Conservation (phyloP, 2,113 vertebrate species). For the Scomber scombrus region DNA sequence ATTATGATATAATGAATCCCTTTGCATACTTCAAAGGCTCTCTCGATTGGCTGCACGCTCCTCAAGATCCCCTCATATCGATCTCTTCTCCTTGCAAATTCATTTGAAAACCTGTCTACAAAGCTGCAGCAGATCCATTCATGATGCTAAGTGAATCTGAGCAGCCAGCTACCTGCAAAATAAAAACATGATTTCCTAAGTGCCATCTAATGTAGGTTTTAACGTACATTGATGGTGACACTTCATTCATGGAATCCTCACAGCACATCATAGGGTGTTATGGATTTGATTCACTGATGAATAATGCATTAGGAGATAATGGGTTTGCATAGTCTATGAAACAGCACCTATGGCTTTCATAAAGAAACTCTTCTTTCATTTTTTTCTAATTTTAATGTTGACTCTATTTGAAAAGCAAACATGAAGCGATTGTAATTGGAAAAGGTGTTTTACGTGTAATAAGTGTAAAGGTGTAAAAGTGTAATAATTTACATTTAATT, state of each 20-base stretch:
- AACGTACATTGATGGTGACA: constrained; percentile 56
- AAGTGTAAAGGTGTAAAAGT: background rate
- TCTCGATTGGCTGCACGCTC: constrained; percentile 20
- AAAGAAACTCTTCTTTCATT: constrained; percentile 23
- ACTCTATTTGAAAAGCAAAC: constrained; percentile 34
- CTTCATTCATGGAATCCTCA: constrained; percentile 46
- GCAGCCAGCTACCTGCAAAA: constrained; percentile 23
- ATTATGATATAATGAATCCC: constrained; percentile 24
- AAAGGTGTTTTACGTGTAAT: background rate
- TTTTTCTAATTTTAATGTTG: constrained; percentile 16
- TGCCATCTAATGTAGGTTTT: constrained; percentile 30
- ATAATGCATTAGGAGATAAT: constrained; percentile 57
- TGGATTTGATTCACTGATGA: constrained; percentile 49
- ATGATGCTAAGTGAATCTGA: constrained; percentile 46
- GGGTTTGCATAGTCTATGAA: constrained; percentile 14
- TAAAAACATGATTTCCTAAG: constrained; percentile 26
- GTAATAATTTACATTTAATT: constrained; percentile 27
- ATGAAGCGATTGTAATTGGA: background rate
- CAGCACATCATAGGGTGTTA: constrained; percentile 30
- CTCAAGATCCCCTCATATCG: constrained; percentile 14
- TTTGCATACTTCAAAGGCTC: background rate
- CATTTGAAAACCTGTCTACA: constrained; percentile 40
- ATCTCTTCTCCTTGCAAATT: constrained; percentile 41
- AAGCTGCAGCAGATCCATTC: constrained; percentile 31
- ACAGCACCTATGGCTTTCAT: constrained; percentile 17